These are phyloP conservation scores for Diplodus puntazzo DNA, from an alignment of 2,797 vertebrate genomes.

Conservation along the genomic window DNA sequence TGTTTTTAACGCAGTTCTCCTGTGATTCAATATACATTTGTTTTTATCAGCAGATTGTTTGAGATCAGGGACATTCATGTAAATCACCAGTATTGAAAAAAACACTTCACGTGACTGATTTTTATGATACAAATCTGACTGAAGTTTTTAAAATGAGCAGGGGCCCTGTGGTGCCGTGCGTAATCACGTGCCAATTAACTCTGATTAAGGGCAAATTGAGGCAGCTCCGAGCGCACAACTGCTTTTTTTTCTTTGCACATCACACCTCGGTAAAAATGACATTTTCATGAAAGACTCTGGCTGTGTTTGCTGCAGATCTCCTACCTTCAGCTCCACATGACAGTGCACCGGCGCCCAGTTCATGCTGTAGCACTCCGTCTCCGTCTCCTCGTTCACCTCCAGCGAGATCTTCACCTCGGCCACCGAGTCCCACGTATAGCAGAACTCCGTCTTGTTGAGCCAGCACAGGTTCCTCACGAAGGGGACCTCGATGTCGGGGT, in stretches of 20 bases:
- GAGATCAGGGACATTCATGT: too few species aligned
- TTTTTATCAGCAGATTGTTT: too few species aligned
- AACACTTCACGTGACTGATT: background rate
- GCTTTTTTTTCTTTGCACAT: background rate
- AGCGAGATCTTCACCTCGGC: conserved; percentile 90
- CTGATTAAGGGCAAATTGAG: background rate
- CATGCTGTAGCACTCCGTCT: conserved; percentile 91
- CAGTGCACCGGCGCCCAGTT: conserved; percentile 91
- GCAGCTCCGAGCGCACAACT: background rate
- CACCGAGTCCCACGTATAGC: conserved; percentile 92
- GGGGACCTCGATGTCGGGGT: conserved; percentile 86
- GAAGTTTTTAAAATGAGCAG: background rate
- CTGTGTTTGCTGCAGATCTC: conserved; percentile 7
- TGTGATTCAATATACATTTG: too few species aligned
- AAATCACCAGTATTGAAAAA: background rate
- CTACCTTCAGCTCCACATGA: conserved; percentile 90
- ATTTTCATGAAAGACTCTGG: background rate
- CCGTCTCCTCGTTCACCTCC: conserved; percentile 80
- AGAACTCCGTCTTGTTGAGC: conserved; percentile 92
- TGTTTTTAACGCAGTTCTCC: too few species aligned
- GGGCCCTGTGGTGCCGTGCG: background rate
- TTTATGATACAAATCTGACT: background rate
- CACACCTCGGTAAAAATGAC: background rate
- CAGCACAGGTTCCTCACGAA: conserved; percentile 92
- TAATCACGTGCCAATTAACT: background rate